Evolutionary conservation across 2,888 invertebrate species (phyloP).

Genomic region (Portevinia maculata): DNA sequence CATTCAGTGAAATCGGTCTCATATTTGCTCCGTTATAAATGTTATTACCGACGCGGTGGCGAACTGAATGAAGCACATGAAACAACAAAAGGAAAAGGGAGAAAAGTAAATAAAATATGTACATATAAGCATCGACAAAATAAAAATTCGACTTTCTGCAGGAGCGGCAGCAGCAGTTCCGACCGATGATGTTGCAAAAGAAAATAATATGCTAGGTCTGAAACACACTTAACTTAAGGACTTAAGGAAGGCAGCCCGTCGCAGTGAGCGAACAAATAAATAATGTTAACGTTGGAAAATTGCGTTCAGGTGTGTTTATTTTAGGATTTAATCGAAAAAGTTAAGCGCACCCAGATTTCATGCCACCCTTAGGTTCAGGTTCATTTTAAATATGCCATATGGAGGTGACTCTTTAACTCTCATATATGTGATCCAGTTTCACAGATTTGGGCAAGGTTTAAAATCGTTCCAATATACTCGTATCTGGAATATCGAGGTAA

Average conservation of each 20-base stretch:
- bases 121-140: slow-evolving; percentile 12
- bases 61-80: slow-evolving; percentile 43
- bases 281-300: slow-evolving; percentile 66
- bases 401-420: slow-evolving; percentile 9
- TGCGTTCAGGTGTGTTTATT: slow-evolving; percentile 73
- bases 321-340: slow-evolving; percentile 74
- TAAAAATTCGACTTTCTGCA: slow-evolving; percentile 14
- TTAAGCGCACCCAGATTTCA: slow-evolving; percentile 63
- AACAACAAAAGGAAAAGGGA: slow-evolving; percentile 31
- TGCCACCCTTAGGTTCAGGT: not conserved
- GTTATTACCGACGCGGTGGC: slow-evolving; percentile 58
- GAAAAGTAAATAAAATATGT: slow-evolving; percentile 23
- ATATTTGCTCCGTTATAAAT: slow-evolving; percentile 62
- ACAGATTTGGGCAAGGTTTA: slow-evolving; percentile 32
- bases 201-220: slow-evolving; percentile 13
- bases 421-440: slow-evolving; percentile 6
- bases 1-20: slow-evolving; percentile 68
- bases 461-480: not conserved
- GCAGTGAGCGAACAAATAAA: slow-evolving; percentile 60
- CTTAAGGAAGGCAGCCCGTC: slow-evolving; percentile 1
- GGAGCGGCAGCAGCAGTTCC: not conserved
- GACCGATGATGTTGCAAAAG: slow-evolving; percentile 3
- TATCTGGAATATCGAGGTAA: not conserved
- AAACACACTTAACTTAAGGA: not conserved
- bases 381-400: slow-evolving; percentile 22